Conservation (phyloP, 2,113 vertebrate species). For the Coregonus clupeaformis region DNA sequence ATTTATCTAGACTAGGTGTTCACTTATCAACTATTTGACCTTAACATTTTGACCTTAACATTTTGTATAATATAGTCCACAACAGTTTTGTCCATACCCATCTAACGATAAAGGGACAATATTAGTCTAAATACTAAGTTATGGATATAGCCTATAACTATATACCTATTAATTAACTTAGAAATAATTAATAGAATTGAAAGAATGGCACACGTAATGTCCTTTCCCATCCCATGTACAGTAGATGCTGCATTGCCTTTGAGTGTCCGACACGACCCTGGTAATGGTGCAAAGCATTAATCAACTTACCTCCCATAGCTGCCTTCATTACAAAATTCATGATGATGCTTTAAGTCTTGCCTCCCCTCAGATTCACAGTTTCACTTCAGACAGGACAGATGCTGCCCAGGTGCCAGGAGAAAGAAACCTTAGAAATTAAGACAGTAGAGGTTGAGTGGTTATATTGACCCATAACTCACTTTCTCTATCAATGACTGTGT, state of each 20-base stretch:
- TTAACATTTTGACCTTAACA: too few species aligned
- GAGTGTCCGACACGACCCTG: constrained; percentile 56
- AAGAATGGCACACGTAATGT: too few species aligned
- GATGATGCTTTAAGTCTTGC: constrained; percentile 67
- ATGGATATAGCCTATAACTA: too few species aligned
- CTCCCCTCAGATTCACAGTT: constrained; percentile 30
- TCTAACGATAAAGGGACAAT: too few species aligned
- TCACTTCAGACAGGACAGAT: background rate
- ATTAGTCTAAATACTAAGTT: too few species aligned
- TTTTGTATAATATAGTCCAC: too few species aligned
- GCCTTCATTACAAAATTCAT: constrained; percentile 78
- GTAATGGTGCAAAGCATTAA: constrained; percentile 17
- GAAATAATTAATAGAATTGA: too few species aligned
- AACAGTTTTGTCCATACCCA: too few species aligned
- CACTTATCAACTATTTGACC: too few species aligned
- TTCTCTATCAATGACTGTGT: too few species aligned
- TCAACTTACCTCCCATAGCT: constrained; percentile 72
- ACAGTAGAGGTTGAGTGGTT: background rate
- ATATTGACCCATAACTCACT: background rate
- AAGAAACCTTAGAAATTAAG: background rate
- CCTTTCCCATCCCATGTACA: background rate
- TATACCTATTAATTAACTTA: too few species aligned
- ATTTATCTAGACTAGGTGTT: background rate
- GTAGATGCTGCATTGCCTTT: constrained; percentile 65
- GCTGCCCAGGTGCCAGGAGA: background rate